phyloP scores from a whole-genome alignment of 2,888 invertebrate species.

The Acronicta leporina region DNA sequence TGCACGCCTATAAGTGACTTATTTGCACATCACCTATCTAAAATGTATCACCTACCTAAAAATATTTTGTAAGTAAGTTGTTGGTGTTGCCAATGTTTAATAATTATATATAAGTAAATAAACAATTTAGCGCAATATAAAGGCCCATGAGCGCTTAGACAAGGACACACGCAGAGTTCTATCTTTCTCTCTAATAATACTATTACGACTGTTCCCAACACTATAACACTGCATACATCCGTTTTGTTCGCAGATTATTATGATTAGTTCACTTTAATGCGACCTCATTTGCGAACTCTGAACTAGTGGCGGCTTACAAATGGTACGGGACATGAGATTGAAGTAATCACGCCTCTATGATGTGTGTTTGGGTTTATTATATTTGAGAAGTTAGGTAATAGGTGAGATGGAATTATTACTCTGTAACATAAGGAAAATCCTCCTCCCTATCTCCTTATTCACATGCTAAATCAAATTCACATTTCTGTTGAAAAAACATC shows the following conservation, averaged over 20 bases:
- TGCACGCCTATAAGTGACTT: too few relatives aligned
- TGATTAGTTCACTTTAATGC: conserved; percentile 50
- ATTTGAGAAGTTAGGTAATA: conserved; percentile 17
- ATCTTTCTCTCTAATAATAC: conserved; percentile 13
- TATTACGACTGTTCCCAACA: conserved; percentile 16
- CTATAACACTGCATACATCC: conserved; percentile 19
- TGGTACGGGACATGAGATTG: conserved; percentile 33
- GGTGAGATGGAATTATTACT: conserved; percentile 4
- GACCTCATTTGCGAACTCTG: conserved; percentile 44
- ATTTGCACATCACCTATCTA: too few relatives aligned
- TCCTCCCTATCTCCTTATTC: too few relatives aligned
- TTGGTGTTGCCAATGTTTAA: too few relatives aligned
- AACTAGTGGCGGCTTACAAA: conserved; percentile 26
- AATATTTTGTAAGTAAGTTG: too few relatives aligned
- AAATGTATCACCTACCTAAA: too few relatives aligned
- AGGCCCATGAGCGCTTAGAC: not conserved
- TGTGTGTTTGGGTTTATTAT: conserved; percentile 17
- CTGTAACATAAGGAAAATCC: too few relatives aligned
- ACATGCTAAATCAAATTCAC: too few relatives aligned
- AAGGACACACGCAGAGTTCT: not conserved
- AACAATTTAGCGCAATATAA: too few relatives aligned
- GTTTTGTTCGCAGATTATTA: conserved; percentile 50
- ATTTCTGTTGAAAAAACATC: too few relatives aligned
- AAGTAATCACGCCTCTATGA: conserved; percentile 39
- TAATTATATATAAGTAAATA: too few relatives aligned